These are phyloP conservation scores for Nomia melanderi DNA, from an alignment of 1,140 invertebrate species.

Conservation along the genomic window DNA sequence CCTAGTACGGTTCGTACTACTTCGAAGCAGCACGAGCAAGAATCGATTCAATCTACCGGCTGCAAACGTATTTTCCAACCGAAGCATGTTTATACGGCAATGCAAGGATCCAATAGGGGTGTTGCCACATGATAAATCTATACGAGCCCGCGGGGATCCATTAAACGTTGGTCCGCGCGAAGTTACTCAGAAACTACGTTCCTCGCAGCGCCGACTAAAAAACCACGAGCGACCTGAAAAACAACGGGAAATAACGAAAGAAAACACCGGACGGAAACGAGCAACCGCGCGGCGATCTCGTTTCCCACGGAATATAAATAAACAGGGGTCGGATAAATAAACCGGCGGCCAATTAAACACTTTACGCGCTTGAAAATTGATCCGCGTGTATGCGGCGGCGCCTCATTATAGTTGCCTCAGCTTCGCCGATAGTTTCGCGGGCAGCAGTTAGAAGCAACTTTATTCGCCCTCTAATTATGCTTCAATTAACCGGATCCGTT, in stretches of 20 bases:
- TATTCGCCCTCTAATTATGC: neutral
- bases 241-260: no score
- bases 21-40: neutral
- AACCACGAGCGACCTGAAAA: no score
- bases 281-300: no score
- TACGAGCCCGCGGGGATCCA: neutral
- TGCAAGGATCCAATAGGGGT: neutral
- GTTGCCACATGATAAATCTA: neutral
- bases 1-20: neutral
- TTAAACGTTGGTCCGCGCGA: neutral
- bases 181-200: neutral
- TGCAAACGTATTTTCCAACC: neutral
- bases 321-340: no score
- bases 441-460: neutral
- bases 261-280: no score
- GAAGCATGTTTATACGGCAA: constrained; percentile 10
- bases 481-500: constrained; percentile 6
- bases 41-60: neutral
- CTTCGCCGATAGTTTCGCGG: neutral
- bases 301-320: no score
- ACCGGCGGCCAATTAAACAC: no score
- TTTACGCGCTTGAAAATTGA: neutral
- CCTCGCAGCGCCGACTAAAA: no score
- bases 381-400: no score
- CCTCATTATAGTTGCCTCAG: neutral